Base-by-base conservation (phyloP, 1,140 invertebrate species). In the Diploscapter pachys region DNA sequence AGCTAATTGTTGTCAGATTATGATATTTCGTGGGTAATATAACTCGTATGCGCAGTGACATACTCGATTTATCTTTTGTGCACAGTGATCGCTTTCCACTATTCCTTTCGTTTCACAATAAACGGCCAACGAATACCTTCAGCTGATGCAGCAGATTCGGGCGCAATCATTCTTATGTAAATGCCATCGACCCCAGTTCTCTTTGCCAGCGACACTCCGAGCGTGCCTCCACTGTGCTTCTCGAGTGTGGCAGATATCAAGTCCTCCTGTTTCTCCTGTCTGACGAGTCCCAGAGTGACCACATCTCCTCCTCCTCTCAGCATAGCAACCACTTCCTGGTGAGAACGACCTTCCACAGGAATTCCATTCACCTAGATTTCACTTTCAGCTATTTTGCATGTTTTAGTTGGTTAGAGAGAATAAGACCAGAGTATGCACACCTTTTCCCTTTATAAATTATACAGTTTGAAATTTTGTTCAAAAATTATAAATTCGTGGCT, bases 271-370 rank as follows among this genome's bases (percentile, higher is more conserved):
- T 9, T 66, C 55, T 57, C 11, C 48, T n/a, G 48, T 71, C 62
- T 13, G 69, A 66, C 68, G 5, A 81, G 62, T 66, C 67, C 77
- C 49, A 81, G 75, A 55, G 63, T 61, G 3, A 81, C 73, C 11
- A 56, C 31, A 59, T 68, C 65, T 2, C 72, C 74, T 48, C 80
- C 78, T 68, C 80, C 75, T 75, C 83, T 67, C 64, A 87, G 76
- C 54, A 85, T 80, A 8, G 80, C 82, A n/a, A 87, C 85, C 70
- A 86, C 83, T 57, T 87, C 85, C 66, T 83, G 78, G 78, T 87
- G 86, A 61, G 76, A 81, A 62, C 86, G 67, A 9, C 79, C 79
- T 5, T 79, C 80, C 70, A 85, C 77, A 53, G 82, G 78, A 6
- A 80, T 71, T 64, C 83, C 85, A 81, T 88, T 86, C 4, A 88